phyloP scores from a whole-genome alignment of 2,888 invertebrate genomes.

The Dinocampus coccinellae region DNA sequence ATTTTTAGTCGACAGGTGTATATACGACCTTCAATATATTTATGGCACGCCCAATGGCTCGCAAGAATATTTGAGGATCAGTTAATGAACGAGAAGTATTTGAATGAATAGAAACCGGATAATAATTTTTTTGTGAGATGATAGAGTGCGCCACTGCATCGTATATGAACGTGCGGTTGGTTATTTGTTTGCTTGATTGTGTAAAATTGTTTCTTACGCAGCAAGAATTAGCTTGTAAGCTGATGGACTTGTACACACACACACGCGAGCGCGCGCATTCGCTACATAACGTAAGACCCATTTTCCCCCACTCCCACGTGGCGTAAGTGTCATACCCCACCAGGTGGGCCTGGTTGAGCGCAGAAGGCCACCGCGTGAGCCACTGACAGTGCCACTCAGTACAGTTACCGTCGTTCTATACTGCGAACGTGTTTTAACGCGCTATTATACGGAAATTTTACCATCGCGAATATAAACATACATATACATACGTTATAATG shows the following conservation, averaged over 20 bases:
- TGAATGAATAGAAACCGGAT: constrained; percentile 62
- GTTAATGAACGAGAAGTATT: constrained; percentile 53
- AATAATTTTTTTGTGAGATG: constrained; percentile 52
- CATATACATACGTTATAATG: not conserved
- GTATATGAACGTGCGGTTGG: not conserved
- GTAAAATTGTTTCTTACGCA: not conserved
- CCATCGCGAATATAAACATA: not conserved
- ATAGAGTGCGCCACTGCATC: constrained; percentile 61
- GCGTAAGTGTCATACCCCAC: not conserved
- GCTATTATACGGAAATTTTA: not conserved
- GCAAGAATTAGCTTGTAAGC: not conserved
- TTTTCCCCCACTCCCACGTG: constrained; percentile 45
- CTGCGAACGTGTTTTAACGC: constrained; percentile 48
- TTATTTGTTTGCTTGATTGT: not conserved
- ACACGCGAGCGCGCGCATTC: not conserved
- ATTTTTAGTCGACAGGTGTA: constrained; percentile 17
- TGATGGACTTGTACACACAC: not conserved
- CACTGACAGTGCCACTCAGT: constrained; percentile 59
- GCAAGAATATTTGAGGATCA: constrained; percentile 2
- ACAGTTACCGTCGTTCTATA: constrained; percentile 63
- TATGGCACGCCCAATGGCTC: not conserved
- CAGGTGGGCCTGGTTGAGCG: constrained; percentile 21
- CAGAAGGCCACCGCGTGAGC: constrained; percentile 48
- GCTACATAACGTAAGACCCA: constrained; percentile 49
- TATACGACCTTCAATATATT: not conserved